Conservation (phyloP, 2,888 invertebrate species). For the Polyommatus iphigenia region DNA sequence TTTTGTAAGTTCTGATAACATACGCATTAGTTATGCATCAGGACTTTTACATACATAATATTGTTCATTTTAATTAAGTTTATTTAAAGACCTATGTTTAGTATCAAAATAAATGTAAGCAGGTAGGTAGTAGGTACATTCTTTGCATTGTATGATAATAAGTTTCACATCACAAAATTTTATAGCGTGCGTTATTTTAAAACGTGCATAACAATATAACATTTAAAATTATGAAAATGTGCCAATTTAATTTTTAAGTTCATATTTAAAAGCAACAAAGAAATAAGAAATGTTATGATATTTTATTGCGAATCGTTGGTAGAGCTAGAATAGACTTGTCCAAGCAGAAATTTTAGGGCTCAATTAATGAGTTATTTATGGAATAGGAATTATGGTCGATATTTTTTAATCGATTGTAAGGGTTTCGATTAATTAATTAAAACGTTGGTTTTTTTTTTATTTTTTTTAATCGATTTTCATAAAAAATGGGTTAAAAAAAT, state of each 20-base stretch:
- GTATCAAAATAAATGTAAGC: neutral
- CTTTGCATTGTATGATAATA: conserved; percentile 13
- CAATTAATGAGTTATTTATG: no score
- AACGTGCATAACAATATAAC: neutral
- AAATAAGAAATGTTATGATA: neutral
- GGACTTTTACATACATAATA: neutral
- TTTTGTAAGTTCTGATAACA: no score
- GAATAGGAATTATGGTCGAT: no score
- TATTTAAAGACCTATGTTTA: neutral
- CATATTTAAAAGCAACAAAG: neutral
- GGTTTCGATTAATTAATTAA: no score
- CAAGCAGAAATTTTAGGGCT: neutral
- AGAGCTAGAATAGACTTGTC: neutral
- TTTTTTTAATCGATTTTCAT: no score
- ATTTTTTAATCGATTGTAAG: no score
- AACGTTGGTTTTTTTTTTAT: no score
- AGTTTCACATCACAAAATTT: conserved; percentile 7
- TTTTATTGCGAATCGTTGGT: neutral
- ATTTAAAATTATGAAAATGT: neutral
- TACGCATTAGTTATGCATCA: neutral
- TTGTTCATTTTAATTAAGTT: neutral
- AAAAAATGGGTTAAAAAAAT: no score
- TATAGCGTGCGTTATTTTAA: neutral
- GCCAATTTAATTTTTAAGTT: neutral
- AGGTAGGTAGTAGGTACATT: neutral